Base-by-base conservation (phyloP, 2,113 vertebrate species). In the Rhinolophus ferrumequinum region DNA sequence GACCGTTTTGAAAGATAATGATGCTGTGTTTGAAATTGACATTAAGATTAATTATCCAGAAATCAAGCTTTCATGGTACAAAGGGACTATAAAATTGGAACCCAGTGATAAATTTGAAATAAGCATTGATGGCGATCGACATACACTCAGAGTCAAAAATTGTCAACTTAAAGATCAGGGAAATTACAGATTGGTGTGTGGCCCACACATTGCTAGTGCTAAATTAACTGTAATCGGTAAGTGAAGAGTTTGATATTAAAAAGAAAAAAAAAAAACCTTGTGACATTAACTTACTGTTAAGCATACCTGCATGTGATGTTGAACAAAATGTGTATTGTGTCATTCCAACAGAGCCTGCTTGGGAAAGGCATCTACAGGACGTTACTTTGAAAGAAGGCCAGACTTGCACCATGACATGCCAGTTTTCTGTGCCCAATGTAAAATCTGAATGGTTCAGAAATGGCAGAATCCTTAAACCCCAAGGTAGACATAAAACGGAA, bases 1-100 rank as follows among this genome's bases (percentile, higher is more conserved):
- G 97, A 99, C 95, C 0, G 98, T 98, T 58, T 89, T 98, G 66
- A 98, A 99, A 98, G 99, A 99, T 96, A 98, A 99, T 83, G 99
- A 99, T 54, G 99, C 99, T 69, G 73, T 98, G 44, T 99, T 99
- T 97, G 98, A 99, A 98, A 99, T 99, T 96, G 98, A 99, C 79
- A 99, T 99, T 98, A 99, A 98, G 98, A 99, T 99, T 97, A 99
- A 99, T 98, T 99, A 99, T 97, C 99, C 99, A 28, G 99, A 99
- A 99, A 99, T 99, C 98, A 98, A 98, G 10, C 99, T 99, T 56
- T 99, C 99, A 56, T 99, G 99, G 99, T 99, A 99, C 98, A 99
- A 99, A 97, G 99, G 99, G 86, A 99, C 99, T 4, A 99, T 99
- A 98, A 99, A 99, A 98, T 98, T 99, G 98, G 99, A 99, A 35